A percentile compares a stretch with the other conserved stretches of the same genome.
These are phyloP conservation scores for Melinaea marsaeus DNA, from an alignment of 2,888 invertebrate species.

Conservation along the genomic window DNA sequence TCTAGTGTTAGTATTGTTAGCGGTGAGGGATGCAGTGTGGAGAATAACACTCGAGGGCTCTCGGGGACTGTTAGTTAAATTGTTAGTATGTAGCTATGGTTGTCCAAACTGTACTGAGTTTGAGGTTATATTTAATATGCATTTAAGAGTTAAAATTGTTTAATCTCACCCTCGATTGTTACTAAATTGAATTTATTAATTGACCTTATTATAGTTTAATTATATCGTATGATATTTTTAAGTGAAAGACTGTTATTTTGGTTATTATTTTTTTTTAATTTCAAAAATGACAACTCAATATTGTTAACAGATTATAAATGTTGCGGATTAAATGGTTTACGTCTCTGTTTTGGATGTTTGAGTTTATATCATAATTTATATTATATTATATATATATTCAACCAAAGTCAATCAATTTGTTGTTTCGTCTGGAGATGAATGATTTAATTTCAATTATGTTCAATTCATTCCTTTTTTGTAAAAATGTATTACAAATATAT, in stretches of 20 bases:
- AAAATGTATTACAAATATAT: conserved; percentile 31
- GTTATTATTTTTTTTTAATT: neutral
- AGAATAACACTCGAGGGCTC: neutral
- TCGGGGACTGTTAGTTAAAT: conserved; percentile 13
- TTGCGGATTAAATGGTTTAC: conserved; percentile 70
- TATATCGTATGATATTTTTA: neutral
- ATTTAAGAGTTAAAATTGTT: conserved; percentile 11
- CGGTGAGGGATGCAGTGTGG: conserved; percentile 9
- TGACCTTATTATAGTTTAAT: neutral
- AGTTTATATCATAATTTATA: conserved; percentile 51
- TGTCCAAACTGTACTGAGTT: neutral
- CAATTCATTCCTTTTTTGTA: conserved; percentile 35
- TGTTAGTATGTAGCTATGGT: conserved; percentile 4
- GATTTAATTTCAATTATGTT: conserved; percentile 24
- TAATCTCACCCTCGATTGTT: conserved; percentile 1
- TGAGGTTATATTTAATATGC: conserved; percentile 7
- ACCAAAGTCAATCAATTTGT: conserved; percentile 51
- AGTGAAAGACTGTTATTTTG: conserved; percentile 6
- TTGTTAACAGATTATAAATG: conserved; percentile 46
- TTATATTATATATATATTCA: conserved; percentile 43
- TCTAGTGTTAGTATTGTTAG: conserved; percentile 23
- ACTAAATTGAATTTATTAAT: neutral
- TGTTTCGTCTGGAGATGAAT: conserved; percentile 11
- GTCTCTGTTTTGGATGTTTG: conserved; percentile 65
- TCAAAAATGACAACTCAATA: neutral